Evolutionary conservation across 2,888 invertebrate genomes (phyloP).

Genomic region (Cephus runcator): DNA sequence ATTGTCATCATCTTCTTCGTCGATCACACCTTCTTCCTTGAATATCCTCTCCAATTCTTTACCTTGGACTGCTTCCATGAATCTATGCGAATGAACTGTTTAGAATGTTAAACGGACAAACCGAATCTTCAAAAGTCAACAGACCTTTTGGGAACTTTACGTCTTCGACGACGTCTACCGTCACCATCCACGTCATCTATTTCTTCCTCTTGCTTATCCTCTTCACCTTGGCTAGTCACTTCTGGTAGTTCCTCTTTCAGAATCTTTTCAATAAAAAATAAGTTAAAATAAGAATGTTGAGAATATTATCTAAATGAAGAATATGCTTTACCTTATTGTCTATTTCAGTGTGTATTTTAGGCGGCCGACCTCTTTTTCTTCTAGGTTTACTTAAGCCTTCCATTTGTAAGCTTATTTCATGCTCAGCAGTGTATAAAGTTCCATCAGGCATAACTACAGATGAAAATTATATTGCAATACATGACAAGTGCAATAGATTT

Average conservation of each 20-base stretch:
- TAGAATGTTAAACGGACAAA: not conserved
- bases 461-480: conserved; percentile 44
- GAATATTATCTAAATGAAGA: not conserved
- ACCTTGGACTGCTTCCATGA: conserved; percentile 70
- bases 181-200: conserved; percentile 66
- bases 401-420: conserved; percentile 73
- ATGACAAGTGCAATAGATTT: conserved; percentile 60
- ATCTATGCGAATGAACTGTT: conserved; percentile 40
- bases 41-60: conserved; percentile 81
- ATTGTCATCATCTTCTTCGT: conserved; percentile 69
- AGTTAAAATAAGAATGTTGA: not conserved
- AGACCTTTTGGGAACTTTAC: conserved; percentile 73
- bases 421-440: conserved; percentile 74
- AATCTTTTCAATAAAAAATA: not conserved
- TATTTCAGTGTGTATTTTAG: conserved; percentile 67
- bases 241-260: conserved; percentile 36
- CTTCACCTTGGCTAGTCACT: conserved; percentile 50
- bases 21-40: conserved; percentile 77
- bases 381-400: conserved; percentile 75
- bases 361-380: conserved; percentile 77
- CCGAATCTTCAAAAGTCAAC: conserved; percentile 12
- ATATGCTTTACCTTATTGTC: conserved; percentile 35
- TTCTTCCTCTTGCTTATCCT: conserved; percentile 59
- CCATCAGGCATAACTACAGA: conserved; percentile 71
- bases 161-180: conserved; percentile 71